Percentiles rank a stretch among this genome's conserved stretches.
Evolutionary conservation across 2,888 invertebrate genomes (phyloP).

Genomic region (Drosophila pseudotalamancana): DNA sequence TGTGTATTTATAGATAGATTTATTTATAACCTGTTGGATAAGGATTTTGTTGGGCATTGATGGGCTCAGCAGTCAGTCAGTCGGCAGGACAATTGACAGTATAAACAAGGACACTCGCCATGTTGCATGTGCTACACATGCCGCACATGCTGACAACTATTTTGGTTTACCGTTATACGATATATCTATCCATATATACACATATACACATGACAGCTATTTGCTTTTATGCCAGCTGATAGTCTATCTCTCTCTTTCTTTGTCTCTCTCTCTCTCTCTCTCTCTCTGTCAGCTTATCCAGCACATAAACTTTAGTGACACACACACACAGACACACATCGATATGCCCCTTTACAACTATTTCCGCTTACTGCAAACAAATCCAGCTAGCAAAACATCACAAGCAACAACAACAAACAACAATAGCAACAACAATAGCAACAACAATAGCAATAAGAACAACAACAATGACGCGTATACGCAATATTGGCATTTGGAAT

Average conservation of each 20-base stretch:
- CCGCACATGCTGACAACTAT: constrained; percentile 62
- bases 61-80: constrained; percentile 9
- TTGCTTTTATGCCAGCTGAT: constrained; percentile 72
- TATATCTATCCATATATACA: constrained; percentile 49
- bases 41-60: constrained; percentile 29
- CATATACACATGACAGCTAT: constrained; percentile 65
- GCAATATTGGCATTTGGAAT: constrained; percentile 71
- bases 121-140: constrained; percentile 31
- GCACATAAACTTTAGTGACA: constrained; percentile 71
- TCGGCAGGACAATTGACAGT: constrained; percentile 55
- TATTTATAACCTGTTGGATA: constrained; percentile 36
- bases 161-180: constrained; percentile 54
- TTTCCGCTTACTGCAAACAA: constrained; percentile 77
- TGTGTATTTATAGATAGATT: not conserved
- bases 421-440: constrained; percentile 28
- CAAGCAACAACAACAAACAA: constrained; percentile 28
- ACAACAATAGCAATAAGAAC: constrained; percentile 52
- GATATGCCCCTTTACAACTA: constrained; percentile 57
- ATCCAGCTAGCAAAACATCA: constrained; percentile 69
- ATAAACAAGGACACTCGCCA: constrained; percentile 48
- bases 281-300: constrained; percentile 69
- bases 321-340: constrained; percentile 20
- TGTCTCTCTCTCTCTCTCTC: constrained; percentile 14
- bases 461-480: constrained; percentile 61
- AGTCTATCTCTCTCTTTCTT: constrained; percentile 22